Evolutionary conservation across 2,113 vertebrate genomes (phyloP).

Genomic region (Rhegmatorhina hoffmannsi): DNA sequence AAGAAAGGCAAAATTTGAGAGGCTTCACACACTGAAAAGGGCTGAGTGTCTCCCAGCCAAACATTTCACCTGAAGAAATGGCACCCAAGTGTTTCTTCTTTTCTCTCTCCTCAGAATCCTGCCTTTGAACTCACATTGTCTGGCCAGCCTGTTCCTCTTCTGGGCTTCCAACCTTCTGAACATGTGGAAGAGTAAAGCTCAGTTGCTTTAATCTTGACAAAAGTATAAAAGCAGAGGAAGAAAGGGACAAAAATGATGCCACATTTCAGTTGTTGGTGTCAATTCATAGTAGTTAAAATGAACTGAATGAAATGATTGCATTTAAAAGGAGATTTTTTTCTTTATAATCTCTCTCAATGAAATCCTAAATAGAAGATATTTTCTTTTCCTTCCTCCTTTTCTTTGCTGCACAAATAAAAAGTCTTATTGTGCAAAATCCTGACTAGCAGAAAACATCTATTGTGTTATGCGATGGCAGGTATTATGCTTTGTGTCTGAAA

Average conservation of each 20-base stretch:
- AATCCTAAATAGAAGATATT: background rate
- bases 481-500: background rate
- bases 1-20: background rate
- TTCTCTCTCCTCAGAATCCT: background rate
- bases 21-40: background rate
- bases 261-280: background rate
- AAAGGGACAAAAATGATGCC: background rate
- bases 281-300: background rate
- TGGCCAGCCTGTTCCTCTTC: background rate
- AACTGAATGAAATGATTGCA: background rate
- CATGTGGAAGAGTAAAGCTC: background rate
- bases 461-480: background rate
- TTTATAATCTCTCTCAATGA: background rate
- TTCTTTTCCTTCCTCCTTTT: background rate
- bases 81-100: background rate
- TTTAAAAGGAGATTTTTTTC: background rate
- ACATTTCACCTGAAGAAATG: background rate
- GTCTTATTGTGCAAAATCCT: background rate
- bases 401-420: background rate
- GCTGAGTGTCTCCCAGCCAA: background rate
- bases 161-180: background rate
- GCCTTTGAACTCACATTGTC: background rate
- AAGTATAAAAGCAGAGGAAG: background rate
- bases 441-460: background rate
- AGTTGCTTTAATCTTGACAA: slow-evolving; percentile 13